Percentiles rank a stretch among this genome's conserved stretches.
Conservation (phyloP, 2,797 vertebrate genomes). For the Acipenser oxyrinchus region DNA sequence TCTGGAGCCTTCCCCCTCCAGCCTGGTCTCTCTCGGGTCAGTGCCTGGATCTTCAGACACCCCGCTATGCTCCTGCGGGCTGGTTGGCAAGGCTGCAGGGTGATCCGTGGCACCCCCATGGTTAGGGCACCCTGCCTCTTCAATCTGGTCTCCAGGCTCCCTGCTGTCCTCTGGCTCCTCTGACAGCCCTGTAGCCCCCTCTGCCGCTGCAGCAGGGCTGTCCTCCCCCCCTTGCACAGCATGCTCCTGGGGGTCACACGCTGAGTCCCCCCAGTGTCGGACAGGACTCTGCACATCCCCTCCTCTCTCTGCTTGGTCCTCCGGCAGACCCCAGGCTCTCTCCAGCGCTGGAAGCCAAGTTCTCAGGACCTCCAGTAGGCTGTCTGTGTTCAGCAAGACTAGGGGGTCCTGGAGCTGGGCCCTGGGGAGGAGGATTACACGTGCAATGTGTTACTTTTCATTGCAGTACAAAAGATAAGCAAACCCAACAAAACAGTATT, state of each 20-base stretch:
- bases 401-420: conserved; percentile 77
- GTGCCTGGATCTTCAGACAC: no score
- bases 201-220: neutral
- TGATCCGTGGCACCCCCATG: no score
- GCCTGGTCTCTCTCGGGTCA: no score
- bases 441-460: no score
- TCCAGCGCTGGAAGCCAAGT: conserved; percentile 75
- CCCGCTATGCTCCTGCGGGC: no score
- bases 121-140: no score
- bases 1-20: conserved; percentile 13
- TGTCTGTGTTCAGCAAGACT: conserved; percentile 70
- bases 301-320: neutral
- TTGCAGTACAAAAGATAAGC: no score
- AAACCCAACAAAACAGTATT: no score
- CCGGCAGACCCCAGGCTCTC: conserved; percentile 43
- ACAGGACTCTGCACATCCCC: no score
- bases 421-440: conserved; percentile 40
- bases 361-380: conserved; percentile 57
- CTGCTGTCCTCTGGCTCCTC: conserved; percentile 30
- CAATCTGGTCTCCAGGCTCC: conserved; percentile 8
- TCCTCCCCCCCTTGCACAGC: neutral
- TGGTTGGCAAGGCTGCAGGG: no score
- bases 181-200: conserved; percentile 10
- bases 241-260: neutral
- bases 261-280: neutral